These are phyloP conservation scores for Oenanthe melanoleuca DNA, from an alignment of 2,113 vertebrate species.

Conservation along the genomic window DNA sequence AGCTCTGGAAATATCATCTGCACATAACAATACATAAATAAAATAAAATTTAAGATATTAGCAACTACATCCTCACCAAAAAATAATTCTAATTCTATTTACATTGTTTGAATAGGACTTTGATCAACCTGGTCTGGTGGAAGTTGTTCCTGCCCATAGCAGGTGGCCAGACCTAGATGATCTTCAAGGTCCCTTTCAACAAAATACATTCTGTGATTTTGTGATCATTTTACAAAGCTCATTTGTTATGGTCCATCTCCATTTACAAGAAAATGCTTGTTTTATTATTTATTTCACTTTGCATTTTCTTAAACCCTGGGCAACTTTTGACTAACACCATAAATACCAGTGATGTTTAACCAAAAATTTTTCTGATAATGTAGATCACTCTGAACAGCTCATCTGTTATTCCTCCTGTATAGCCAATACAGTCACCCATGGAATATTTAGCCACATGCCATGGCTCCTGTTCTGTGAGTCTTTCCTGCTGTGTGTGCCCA, in stretches of 20 bases:
- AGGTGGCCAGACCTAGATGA: rapidly evolving
- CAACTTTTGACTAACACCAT: neutral
- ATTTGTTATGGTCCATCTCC: neutral
- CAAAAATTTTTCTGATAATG: rapidly evolving
- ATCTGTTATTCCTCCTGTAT: neutral
- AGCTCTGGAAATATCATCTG: neutral
- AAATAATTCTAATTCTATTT: neutral
- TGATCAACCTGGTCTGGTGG: neutral
- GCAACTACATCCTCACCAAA: neutral
- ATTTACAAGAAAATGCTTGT: neutral
- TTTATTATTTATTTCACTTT: neutral
- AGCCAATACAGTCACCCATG: no score
- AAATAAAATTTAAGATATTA: neutral
- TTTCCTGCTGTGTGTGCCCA: neutral
- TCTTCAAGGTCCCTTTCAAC: neutral
- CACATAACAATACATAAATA: neutral
- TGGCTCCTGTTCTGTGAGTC: neutral
- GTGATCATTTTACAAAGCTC: neutral
- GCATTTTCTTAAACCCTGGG: neutral
- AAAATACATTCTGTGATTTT: neutral
- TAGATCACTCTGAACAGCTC: neutral
- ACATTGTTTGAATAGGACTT: neutral
- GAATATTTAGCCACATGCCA: neutral
- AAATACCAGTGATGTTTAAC: neutral
- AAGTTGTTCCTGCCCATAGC: neutral